Evolutionary conservation across 2,888 invertebrate genomes (phyloP).

Genomic region (Elegia similella): DNA sequence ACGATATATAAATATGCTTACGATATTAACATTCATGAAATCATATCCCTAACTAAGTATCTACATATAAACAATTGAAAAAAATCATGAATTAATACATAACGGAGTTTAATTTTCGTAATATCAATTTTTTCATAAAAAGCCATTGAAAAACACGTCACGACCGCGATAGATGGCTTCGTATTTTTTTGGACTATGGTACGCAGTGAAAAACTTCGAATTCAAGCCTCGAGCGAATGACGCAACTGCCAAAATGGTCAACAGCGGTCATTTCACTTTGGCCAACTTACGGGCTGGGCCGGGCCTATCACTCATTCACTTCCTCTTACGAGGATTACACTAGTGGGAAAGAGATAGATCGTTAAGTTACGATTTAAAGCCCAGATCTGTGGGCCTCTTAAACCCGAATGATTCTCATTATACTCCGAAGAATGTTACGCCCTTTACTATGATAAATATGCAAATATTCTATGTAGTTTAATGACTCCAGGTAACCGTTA

Average conservation of each 20-base stretch:
- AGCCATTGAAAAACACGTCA: constrained; percentile 2
- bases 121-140: background rate
- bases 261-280: constrained; percentile 79
- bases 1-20: too few species aligned
- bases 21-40: too few species aligned
- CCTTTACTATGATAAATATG: constrained; percentile 16
- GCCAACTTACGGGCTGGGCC: constrained; percentile 70
- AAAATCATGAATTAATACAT: too few species aligned
- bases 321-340: constrained; percentile 35
- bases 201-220: constrained; percentile 47
- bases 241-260: constrained; percentile 77
- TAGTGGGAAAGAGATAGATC: constrained; percentile 43
- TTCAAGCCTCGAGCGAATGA: constrained; percentile 65
- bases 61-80: too few species aligned
- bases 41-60: too few species aligned
- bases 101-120: too few species aligned
- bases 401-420: constrained; percentile 37
- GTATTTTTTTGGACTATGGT: constrained; percentile 40
- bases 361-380: constrained; percentile 32
- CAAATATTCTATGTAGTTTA: constrained; percentile 10
- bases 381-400: constrained; percentile 51
- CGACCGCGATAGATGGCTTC: constrained; percentile 13
- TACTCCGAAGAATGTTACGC: constrained; percentile 23
- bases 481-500: background rate
- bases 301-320: constrained; percentile 49